These are phyloP conservation scores for Sparus aurata DNA, from an alignment of 2,797 vertebrate species.

Conservation along the genomic window DNA sequence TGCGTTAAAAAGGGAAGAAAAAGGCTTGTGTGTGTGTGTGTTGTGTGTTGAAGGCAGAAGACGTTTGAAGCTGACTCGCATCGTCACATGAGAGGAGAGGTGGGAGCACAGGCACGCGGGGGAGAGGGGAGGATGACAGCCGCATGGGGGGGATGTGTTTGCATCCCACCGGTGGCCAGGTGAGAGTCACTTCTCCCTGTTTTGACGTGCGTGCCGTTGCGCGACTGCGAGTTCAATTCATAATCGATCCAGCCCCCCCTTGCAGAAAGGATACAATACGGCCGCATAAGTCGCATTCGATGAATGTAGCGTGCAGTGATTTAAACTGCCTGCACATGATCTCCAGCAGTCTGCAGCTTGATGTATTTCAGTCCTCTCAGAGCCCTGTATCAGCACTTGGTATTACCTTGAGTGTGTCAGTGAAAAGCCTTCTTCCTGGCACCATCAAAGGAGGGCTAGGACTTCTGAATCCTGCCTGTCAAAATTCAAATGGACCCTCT, in stretches of 20 bases:
- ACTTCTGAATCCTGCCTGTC: slow-evolving; percentile 79
- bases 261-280: slow-evolving; percentile 28
- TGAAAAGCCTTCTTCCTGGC: slow-evolving; percentile 72
- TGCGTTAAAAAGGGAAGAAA: not conserved
- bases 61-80: slow-evolving; percentile 33
- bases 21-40: not conserved
- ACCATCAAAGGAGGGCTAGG: slow-evolving; percentile 69
- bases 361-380: slow-evolving; percentile 62
- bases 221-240: slow-evolving; percentile 38
- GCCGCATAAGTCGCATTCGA: slow-evolving; percentile 42
- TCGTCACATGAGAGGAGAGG: slow-evolving; percentile 10
- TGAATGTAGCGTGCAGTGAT: slow-evolving; percentile 47
- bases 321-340: slow-evolving; percentile 68
- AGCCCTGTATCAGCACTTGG: slow-evolving; percentile 71
- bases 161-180: slow-evolving; percentile 33
- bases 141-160: slow-evolving; percentile 15
- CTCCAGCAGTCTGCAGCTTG: slow-evolving; percentile 57
- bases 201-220: slow-evolving; percentile 38
- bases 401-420: slow-evolving; percentile 68
- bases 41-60: slow-evolving; percentile 5
- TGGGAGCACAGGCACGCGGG: not conserved
- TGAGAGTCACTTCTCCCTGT: slow-evolving; percentile 29
- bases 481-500: slow-evolving; percentile 79
- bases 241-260: slow-evolving; percentile 26
- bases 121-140: slow-evolving; percentile 31